Evolutionary conservation across 2,888 invertebrate species (phyloP), one percentile per base, ranked within the genome.

Genomic region (Orchestes rusci): DNA sequence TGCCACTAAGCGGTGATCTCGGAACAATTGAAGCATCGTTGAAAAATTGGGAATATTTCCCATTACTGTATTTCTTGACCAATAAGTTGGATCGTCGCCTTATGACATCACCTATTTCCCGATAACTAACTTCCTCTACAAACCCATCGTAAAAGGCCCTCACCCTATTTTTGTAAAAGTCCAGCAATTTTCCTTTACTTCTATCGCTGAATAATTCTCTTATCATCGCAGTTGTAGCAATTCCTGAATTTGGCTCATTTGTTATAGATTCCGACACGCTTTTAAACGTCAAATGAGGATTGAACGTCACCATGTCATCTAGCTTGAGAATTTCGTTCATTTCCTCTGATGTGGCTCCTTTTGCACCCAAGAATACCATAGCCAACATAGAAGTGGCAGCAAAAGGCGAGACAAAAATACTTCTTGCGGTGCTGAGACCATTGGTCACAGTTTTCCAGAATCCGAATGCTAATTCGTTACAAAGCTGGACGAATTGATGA

Each of bases 261-360:
- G 77, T 74, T 19, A 88, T 81, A 0, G 87, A 83, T 58, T 88
- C 88, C 0, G 88, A 87, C 15, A 91, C 82, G 61, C 90, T 90
- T 63, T 85, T 85, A 56, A 90, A 79, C 1, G 88, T 82, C 56
- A 89, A 75, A 63, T 92, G 91, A 0, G 91, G 91, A 66, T 91
- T 92, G 59, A 92, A 91, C 0, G 88, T 87, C 0, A 88, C 82
- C 79, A 90, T 87, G 52, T 91, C 88, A 61, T 91, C 91, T 12
- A 91, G 70, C 56, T 81, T 80, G 0, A 91, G 70, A 8, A 91
- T 78, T 59, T 89, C 88, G 61, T 91, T 90, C 84, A 92, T 88
- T 73, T 90, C 88, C 0, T 86, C 88, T 0, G 91, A 90, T 0
- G 91, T 91, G 2, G 85, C 78, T 2, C 90, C 90, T 53, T 85